Conservation (phyloP, 37 sponge, comb jelly and placozoan genomes). For the Bolinopsis microptera region DNA sequence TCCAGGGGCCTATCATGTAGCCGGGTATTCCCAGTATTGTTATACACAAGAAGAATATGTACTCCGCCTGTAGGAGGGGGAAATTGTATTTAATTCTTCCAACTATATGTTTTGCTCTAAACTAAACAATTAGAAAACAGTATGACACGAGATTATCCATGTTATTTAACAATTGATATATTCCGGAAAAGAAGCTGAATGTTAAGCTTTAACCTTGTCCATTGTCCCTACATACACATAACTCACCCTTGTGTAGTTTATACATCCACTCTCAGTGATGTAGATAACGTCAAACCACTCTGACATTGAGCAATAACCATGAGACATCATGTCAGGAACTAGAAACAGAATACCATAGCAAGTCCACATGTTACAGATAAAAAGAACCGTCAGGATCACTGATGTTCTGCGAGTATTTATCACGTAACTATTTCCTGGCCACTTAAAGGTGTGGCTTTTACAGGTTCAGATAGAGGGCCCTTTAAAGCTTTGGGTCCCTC, state of each 20-base stretch:
- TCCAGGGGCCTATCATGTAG: conserved; percentile 2
- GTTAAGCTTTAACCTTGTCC: too few relatives aligned
- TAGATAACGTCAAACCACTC: conserved; percentile 36
- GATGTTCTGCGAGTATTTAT: background rate
- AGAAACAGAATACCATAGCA: background rate
- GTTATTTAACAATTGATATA: too few relatives aligned
- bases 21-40: background rate
- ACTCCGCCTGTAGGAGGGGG: conserved; percentile 19
- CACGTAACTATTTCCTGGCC: too few relatives aligned
- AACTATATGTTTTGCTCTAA: too few relatives aligned
- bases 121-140: too few relatives aligned
- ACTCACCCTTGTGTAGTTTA: conserved; percentile 1
- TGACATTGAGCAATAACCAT: conserved; percentile 13
- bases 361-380: background rate
- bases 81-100: too few relatives aligned
- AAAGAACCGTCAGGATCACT: background rate
- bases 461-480: too few relatives aligned
- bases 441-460: too few relatives aligned
- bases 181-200: too few relatives aligned
- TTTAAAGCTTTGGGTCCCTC: too few relatives aligned
- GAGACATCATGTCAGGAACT: conserved; percentile 12
- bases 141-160: too few relatives aligned
- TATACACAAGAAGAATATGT: background rate
- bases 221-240: too few relatives aligned
- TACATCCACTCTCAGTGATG: background rate